Percentiles rank a stretch among this genome's conserved stretches.
Conservation (phyloP, 2,113 vertebrate genomes). For the Nyctibius bracteatus region DNA sequence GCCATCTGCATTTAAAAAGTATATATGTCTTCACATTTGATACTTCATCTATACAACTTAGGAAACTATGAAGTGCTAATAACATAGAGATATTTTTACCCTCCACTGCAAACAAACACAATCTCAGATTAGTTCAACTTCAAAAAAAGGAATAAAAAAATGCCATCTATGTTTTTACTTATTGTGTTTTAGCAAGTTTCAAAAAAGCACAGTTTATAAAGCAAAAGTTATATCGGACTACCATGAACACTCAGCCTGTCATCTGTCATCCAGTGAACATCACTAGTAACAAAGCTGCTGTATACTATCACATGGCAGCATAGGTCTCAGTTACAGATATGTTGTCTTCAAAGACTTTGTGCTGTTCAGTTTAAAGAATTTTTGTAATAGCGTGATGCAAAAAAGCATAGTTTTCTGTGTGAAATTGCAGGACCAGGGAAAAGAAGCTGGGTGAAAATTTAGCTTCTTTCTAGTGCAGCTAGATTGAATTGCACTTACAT, state of each 20-base stretch:
- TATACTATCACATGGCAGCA: neutral
- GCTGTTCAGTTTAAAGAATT: neutral
- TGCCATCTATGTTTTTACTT: neutral
- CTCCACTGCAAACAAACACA: neutral
- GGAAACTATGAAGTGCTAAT: neutral
- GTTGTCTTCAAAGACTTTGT: neutral
- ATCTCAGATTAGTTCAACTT: neutral
- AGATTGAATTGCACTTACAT: neutral
- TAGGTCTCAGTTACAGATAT: neutral
- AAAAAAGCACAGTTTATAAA: neutral
- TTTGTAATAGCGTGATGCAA: neutral
- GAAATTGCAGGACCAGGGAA: neutral
- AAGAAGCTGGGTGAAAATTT: neutral
- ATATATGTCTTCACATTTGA: neutral
- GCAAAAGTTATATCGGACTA: neutral
- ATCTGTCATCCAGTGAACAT: neutral
- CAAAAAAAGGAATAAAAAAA: neutral
- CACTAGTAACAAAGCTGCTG: neutral
- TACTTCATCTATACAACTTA: neutral
- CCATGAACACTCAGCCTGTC: neutral
- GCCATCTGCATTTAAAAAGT: neutral
- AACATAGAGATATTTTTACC: neutral
- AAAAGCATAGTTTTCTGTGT: neutral
- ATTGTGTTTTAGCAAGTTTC: neutral
- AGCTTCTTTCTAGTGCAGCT: neutral